These are phyloP conservation scores for Fundulus diaphanus DNA, from an alignment of 2,797 vertebrate species.

Conservation along the genomic window DNA sequence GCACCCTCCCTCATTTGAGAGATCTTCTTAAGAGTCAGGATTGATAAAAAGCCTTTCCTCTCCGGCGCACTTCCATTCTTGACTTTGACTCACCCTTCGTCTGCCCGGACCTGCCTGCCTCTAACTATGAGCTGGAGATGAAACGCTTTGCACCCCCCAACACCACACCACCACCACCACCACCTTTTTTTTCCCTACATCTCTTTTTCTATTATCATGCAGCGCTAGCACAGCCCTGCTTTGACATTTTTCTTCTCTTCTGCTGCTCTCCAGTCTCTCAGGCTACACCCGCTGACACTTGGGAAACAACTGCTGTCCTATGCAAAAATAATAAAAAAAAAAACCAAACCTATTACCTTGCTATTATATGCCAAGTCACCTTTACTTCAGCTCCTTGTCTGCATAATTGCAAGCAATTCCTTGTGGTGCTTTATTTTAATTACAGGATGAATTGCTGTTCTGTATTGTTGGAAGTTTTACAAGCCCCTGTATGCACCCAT, in stretches of 20 bases:
- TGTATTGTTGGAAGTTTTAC: slow-evolving; percentile 51
- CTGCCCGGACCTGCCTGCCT: slow-evolving; percentile 69
- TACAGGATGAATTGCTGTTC: slow-evolving; percentile 49
- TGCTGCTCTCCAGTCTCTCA: slow-evolving; percentile 51
- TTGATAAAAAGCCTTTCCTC: slow-evolving; percentile 79
- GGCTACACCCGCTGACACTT: slow-evolving; percentile 71
- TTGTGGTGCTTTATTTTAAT: slow-evolving; percentile 55
- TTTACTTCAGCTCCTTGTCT: slow-evolving; percentile 44
- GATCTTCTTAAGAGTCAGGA: slow-evolving; percentile 79
- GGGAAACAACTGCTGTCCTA: slow-evolving; percentile 73
- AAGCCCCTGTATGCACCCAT: slow-evolving; percentile 35
- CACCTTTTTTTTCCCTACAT: slow-evolving; percentile 15
- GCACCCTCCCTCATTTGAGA: slow-evolving; percentile 76
- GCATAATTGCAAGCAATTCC: slow-evolving; percentile 47
- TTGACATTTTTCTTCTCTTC: slow-evolving; percentile 74
- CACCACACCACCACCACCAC: no score
- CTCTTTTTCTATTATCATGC: slow-evolving; percentile 72
- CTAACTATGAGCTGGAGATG: slow-evolving; percentile 72
- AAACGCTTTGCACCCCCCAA: slow-evolving; percentile 64
- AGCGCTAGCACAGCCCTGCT: slow-evolving; percentile 58
- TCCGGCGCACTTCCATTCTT: slow-evolving; percentile 64
- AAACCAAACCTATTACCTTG: slow-evolving; percentile 25
- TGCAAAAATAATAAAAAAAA: slow-evolving; percentile 54
- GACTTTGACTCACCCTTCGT: slow-evolving; percentile 80
- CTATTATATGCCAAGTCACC: slow-evolving; percentile 61